A percentile compares a stretch with the other conserved stretches of the same genome.
These are phyloP conservation scores for Xiphorhynchus elegans DNA, from an alignment of 2,113 vertebrate species.

Conservation along the genomic window DNA sequence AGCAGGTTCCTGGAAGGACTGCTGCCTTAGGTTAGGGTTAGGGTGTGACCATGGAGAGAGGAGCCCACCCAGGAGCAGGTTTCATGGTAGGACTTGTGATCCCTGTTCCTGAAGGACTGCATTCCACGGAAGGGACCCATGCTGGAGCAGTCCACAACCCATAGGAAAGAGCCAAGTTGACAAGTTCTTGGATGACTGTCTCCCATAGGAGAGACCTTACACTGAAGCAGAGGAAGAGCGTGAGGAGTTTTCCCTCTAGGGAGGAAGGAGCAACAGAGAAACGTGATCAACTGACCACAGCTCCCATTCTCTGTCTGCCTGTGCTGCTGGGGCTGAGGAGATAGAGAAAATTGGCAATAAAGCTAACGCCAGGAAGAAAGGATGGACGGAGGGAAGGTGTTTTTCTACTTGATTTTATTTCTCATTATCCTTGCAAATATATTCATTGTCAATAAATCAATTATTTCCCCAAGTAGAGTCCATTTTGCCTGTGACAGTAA, in stretches of 20 bases:
- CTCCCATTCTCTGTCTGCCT: background rate
- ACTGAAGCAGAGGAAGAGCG: background rate
- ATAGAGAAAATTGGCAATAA: background rate
- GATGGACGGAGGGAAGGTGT: fast-evolving
- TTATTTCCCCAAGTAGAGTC: background rate
- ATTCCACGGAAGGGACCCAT: background rate
- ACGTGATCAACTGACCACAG: background rate
- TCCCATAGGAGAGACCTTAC: background rate
- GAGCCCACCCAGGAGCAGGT: background rate
- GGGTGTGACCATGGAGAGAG: background rate
- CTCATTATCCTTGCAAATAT: background rate
- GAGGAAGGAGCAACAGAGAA: background rate
- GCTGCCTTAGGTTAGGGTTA: too few relatives aligned
- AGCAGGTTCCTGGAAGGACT: background rate
- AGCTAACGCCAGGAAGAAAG: background rate
- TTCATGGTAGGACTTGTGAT: background rate
- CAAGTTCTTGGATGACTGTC: fast-evolving
- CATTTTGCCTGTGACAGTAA: background rate
- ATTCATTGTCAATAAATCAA: background rate
- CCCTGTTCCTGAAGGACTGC: background rate
- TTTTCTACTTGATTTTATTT: background rate
- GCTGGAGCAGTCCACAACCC: background rate
- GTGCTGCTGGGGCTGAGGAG: background rate
- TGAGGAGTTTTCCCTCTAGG: background rate
- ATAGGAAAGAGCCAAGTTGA: background rate